Conservation (phyloP, 2,888 invertebrate genomes). For the Epistrophe eligans region DNA sequence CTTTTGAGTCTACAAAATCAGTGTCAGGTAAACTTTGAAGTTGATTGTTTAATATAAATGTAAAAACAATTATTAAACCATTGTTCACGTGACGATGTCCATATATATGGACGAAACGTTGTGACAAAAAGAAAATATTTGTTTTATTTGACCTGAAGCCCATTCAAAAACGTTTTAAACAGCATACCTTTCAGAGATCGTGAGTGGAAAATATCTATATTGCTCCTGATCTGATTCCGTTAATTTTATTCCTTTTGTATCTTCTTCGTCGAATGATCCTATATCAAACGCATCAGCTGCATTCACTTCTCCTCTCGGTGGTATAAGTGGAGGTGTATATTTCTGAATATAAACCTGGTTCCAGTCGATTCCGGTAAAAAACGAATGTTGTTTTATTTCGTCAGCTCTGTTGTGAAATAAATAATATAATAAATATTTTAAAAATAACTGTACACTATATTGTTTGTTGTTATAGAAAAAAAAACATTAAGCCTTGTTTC, state of each 20-base stretch:
- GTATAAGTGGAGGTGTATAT: constrained; percentile 98
- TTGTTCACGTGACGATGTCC: too few species aligned
- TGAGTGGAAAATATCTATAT: constrained; percentile 99
- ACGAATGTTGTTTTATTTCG: constrained; percentile 98
- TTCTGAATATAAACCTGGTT: constrained; percentile 99
- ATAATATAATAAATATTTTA: neutral
- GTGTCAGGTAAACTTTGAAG: too few species aligned
- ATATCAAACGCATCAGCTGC: constrained; percentile 99
- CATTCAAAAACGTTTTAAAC: too few species aligned
- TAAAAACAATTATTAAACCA: too few species aligned
- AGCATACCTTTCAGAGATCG: constrained; percentile 94
- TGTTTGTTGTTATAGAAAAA: neutral
- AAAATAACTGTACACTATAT: neutral
- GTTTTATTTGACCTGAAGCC: too few species aligned
- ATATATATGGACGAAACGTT: too few species aligned
- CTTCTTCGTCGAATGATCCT: constrained; percentile 99
- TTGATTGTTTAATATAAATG: too few species aligned
- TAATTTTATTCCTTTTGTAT: constrained; percentile 99
- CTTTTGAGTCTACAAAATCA: too few species aligned
- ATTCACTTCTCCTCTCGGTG: constrained; percentile 99
- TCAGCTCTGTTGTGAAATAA: constrained; percentile 88
- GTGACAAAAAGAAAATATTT: too few species aligned
- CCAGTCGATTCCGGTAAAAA: constrained; percentile 99
- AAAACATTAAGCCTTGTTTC: neutral
- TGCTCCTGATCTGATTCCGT: constrained; percentile 98